A percentile compares a stretch with the other conserved stretches of the same genome.
phyloP scores from a whole-genome alignment of 1,140 invertebrate species.

The Diplogasteroides magnus region DNA sequence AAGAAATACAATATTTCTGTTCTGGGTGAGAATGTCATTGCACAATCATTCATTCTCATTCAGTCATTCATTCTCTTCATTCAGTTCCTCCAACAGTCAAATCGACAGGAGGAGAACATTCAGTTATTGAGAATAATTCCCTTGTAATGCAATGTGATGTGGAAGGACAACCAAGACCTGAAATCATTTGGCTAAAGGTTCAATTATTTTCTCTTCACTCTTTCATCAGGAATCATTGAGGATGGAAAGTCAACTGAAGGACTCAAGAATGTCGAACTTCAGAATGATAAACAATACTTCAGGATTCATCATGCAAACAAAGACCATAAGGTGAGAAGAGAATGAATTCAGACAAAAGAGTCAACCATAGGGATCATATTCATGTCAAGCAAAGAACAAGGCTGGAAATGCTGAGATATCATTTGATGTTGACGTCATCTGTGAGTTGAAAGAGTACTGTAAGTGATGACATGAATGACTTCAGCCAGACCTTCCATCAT shows the following conservation, averaged over 20 bases:
- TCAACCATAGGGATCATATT: neutral
- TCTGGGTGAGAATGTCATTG: constrained; percentile 43
- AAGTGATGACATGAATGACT: too few species aligned
- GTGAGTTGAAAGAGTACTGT: too few species aligned
- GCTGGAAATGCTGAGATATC: constrained; percentile 55
- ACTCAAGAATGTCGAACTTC: constrained; percentile 27
- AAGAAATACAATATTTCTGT: constrained; percentile 55
- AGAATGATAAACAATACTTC: constrained; percentile 38
- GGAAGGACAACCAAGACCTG: constrained; percentile 55
- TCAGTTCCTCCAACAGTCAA: constrained; percentile 42
- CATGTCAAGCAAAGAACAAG: constrained; percentile 48
- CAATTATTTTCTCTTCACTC: neutral
- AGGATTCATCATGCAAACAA: constrained; percentile 33
- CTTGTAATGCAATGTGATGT: constrained; percentile 56
- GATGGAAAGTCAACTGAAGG: constrained; percentile 21
- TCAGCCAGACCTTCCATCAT: constrained; percentile 32
- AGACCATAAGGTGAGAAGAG: constrained; percentile 31
- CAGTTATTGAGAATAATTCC: constrained; percentile 44
- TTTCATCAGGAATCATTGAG: neutral
- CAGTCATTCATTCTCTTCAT: too few species aligned
- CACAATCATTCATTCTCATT: too few species aligned
- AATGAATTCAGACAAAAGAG: neutral
- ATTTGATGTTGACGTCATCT: constrained; percentile 56
- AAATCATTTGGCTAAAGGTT: constrained; percentile 32
- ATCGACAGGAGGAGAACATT: constrained; percentile 41